These are phyloP conservation scores for Felis chaus DNA, from an alignment of 2,113 vertebrate species.

Conservation along the genomic window DNA sequence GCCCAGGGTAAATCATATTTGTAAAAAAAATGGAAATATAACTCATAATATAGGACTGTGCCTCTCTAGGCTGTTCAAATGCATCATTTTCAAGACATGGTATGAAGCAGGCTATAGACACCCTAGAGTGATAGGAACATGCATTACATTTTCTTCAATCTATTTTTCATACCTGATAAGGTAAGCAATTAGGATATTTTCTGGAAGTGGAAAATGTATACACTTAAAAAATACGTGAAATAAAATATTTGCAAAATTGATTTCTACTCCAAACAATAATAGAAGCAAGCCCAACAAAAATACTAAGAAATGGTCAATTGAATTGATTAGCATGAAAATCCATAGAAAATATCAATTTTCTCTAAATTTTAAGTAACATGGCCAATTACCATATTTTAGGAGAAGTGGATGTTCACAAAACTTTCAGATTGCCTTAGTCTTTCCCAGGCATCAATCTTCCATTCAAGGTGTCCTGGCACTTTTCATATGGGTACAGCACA, in stretches of 20 bases:
- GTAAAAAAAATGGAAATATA: conserved; percentile 71
- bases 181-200: conserved; percentile 38
- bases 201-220: conserved; percentile 9
- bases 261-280: conserved; percentile 27
- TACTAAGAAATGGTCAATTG: neutral
- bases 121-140: conserved; percentile 22
- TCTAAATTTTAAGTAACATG: conserved; percentile 49
- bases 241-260: conserved; percentile 61
- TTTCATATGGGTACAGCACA: neutral
- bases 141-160: conserved; percentile 43
- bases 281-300: neutral
- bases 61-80: conserved; percentile 57
- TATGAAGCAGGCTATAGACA: neutral
- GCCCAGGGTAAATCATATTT: conserved; percentile 71
- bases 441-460: neutral
- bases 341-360: conserved; percentile 15
- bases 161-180: conserved; percentile 60
- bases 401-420: neutral
- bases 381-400: neutral
- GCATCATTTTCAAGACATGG: conserved; percentile 56
- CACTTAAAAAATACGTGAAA: conserved; percentile 35
- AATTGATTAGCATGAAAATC: conserved; percentile 14
- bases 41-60: conserved; percentile 50
- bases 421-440: conserved; percentile 1
- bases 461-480: neutral